phyloP scores from a whole-genome alignment of 2,888 invertebrate species.

The Diaprepes abbreviatus region DNA sequence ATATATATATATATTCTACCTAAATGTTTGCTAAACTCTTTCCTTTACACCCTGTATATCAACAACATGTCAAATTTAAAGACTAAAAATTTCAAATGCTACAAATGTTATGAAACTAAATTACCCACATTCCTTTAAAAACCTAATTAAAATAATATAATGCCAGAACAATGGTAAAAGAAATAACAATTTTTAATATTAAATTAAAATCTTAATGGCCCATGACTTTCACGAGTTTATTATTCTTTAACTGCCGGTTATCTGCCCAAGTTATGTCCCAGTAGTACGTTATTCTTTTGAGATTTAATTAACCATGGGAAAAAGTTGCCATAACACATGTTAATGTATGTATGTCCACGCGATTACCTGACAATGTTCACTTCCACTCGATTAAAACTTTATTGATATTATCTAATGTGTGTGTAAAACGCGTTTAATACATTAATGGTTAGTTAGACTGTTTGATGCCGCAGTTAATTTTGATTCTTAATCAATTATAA shows the following conservation, averaged over 20 bases:
- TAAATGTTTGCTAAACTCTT: too few relatives aligned
- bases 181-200: slow-evolving; percentile 22
- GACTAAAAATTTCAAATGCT: too few relatives aligned
- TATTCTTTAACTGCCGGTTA: slow-evolving; percentile 18
- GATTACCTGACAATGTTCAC: slow-evolving; percentile 44
- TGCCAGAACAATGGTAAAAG: slow-evolving; percentile 1
- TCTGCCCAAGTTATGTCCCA: slow-evolving; percentile 1
- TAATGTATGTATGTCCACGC: slow-evolving; percentile 28
- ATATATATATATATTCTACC: too few relatives aligned
- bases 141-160: background rate
- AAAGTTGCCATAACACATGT: slow-evolving; percentile 29
- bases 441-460: slow-evolving; percentile 21
- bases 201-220: slow-evolving; percentile 31
- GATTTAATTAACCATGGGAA: slow-evolving; percentile 42
- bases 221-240: slow-evolving; percentile 33
- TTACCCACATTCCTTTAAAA: background rate
- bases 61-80: too few relatives aligned
- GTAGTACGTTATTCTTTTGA: slow-evolving; percentile 21
- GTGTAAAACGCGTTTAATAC: slow-evolving; percentile 52
- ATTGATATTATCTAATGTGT: slow-evolving; percentile 57
- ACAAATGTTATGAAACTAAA: too few relatives aligned
- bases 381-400: slow-evolving; percentile 56
- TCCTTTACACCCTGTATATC: too few relatives aligned
- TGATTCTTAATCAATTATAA: too few relatives aligned
- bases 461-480: too few relatives aligned